A percentile compares a stretch with the other conserved stretches of the same genome.
phyloP scores from a whole-genome alignment of 2,113 vertebrate species.

The Halichoerus grypus region DNA sequence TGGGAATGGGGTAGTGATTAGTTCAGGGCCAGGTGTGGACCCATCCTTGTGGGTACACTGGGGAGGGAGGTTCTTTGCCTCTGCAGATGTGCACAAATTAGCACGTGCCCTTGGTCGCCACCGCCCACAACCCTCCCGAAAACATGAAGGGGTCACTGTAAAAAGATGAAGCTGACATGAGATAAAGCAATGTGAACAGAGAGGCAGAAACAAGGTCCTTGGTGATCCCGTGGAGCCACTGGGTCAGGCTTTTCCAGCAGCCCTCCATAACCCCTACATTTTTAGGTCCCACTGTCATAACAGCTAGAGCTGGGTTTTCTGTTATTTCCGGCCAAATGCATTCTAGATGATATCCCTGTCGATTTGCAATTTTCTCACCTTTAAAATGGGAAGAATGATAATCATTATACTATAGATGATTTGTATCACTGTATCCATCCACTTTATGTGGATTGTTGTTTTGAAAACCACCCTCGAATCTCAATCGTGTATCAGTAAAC shows the following conservation, averaged over 20 bases:
- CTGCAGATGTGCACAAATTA: too few species aligned
- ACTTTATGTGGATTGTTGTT: neutral
- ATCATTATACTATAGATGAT: neutral
- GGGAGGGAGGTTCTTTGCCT: fast-evolving
- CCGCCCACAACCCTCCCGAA: neutral
- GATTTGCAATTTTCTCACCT: neutral
- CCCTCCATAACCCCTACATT: neutral
- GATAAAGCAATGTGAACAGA: neutral
- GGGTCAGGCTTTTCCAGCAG: neutral
- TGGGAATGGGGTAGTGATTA: neutral
- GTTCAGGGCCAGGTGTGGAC: neutral
- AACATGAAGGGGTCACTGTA: neutral
- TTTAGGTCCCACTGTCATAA: neutral
- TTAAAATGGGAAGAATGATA: neutral
- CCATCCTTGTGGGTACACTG: neutral
- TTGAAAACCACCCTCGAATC: neutral
- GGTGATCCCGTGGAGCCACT: neutral
- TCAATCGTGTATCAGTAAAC: neutral
- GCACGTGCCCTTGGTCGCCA: neutral
- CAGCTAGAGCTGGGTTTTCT: neutral
- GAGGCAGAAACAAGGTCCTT: neutral
- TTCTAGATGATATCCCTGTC: neutral
- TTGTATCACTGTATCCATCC: neutral
- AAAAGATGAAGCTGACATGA: neutral
- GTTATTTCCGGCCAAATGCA: neutral